Evolutionary conservation across 2,888 invertebrate species (phyloP), one percentile per base, ranked within the genome.

Genomic region (Perizoma affinitatum): DNA sequence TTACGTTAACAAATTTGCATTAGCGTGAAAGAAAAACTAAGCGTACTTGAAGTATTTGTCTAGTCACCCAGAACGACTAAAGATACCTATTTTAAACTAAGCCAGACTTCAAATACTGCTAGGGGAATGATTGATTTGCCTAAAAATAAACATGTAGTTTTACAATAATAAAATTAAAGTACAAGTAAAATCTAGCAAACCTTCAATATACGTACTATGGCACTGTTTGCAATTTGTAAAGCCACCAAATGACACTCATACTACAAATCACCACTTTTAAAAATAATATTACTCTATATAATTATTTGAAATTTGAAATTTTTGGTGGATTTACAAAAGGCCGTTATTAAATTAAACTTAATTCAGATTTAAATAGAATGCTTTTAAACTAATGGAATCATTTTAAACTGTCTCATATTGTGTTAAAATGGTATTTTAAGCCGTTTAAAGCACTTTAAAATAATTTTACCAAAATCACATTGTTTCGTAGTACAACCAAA

Each of bases 121-220:
- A 22, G 22, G 22, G 22, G 22, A 22, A 22, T 22, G 22, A 22
- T 22, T 22, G 22, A 22, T 22, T 22, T 22, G 22, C 22, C 22
- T 22, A 2, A 22, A 1, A 2, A 22, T 22, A 22, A 22, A 22
- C 22, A 22, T 22, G 1, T 22, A 22, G 22, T 22, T 22, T 22
- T 22, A 38, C 5, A 38, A 38, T 38, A 38, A 38, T 7, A 38
- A 6, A 38, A 38, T 38, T 38, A 38, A 3, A 38, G 5, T 38
- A 38, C 38, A 38, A 38, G 7, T 38, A 22, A 1, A 65, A 54
- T 54, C 51, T 71, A 67, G 66, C 59, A 62, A 70, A 68, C 73
- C 73, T 71, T 59, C 72, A 78, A 72, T 75, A 79, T 73, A 78
- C 72, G 67, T 75, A 79, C 76, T 83, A 83, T 83, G 83, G 83